These are phyloP conservation scores for Anagyrus pseudococci DNA, from an alignment of 2,888 invertebrate genomes.

Conservation along the genomic window DNA sequence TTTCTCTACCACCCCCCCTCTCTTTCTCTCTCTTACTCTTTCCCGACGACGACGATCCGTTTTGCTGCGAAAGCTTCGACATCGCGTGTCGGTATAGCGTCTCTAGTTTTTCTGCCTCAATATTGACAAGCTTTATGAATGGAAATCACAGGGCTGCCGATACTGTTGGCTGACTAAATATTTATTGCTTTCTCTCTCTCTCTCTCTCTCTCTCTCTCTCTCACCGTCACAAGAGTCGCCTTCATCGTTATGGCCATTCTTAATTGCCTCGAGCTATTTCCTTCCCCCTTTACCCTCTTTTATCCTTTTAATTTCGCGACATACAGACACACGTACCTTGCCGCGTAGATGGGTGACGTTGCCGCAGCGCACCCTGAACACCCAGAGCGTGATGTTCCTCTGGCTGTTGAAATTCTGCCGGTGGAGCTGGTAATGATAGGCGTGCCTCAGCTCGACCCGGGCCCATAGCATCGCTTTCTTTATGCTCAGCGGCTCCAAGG, in stretches of 20 bases:
- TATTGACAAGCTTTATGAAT: neutral
- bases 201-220: neutral
- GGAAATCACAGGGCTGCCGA: neutral
- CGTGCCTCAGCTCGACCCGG: constrained; percentile 67
- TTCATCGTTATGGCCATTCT: no score
- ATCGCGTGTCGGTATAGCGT: no score
- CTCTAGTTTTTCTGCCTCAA: constrained; percentile 7
- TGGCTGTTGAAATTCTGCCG: constrained; percentile 53
- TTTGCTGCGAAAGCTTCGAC: no score
- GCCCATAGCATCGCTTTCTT: constrained; percentile 83
- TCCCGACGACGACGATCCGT: no score
- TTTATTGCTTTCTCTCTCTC: neutral
- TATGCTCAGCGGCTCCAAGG: constrained; percentile 71
- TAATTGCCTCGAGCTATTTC: no score
- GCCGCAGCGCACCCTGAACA: constrained; percentile 71
- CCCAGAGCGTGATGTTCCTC: constrained; percentile 72
- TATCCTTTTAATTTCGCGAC: neutral
- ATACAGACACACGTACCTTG: constrained; percentile 62
- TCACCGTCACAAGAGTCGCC: no score
- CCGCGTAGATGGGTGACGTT: constrained; percentile 70
- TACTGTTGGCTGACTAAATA: neutral
- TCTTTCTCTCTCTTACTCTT: neutral
- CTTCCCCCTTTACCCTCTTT: neutral
- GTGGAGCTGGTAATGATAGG: constrained; percentile 58
- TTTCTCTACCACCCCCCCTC: neutral